Conservation (phyloP, 2,888 invertebrate species). For the Microplitis deprimator region DNA sequence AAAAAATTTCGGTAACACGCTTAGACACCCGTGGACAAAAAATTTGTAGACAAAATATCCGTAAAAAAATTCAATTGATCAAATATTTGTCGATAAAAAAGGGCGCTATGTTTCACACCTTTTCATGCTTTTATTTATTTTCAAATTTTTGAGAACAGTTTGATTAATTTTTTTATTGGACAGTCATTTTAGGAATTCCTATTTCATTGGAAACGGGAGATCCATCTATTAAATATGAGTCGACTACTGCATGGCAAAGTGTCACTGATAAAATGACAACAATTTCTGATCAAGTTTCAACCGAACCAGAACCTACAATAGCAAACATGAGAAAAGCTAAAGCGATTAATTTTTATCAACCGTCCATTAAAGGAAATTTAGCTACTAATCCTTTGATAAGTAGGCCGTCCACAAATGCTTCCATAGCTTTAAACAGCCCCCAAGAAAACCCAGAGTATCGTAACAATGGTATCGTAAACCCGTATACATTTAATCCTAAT, state of each 20-base stretch:
- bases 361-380: slow-evolving; percentile 49
- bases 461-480: not conserved
- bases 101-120: too few species aligned
- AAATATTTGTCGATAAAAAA: too few species aligned
- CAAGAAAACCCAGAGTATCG: not conserved
- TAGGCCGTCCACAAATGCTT: slow-evolving; percentile 37
- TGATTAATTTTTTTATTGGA: slow-evolving; percentile 22
- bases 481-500: slow-evolving; percentile 16
- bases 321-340: slow-evolving; percentile 59
- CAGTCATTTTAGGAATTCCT: slow-evolving; percentile 58
- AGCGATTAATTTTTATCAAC: slow-evolving; percentile 58
- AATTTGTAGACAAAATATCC: too few species aligned
- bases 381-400: slow-evolving; percentile 34
- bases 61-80: too few species aligned
- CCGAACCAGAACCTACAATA: slow-evolving; percentile 9
- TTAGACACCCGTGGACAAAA: too few species aligned
- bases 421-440: slow-evolving; percentile 26
- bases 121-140: too few species aligned
- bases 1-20: too few species aligned
- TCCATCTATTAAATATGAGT: slow-evolving; percentile 46
- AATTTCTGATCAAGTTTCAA: not conserved
- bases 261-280: slow-evolving; percentile 23
- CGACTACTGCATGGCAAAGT: slow-evolving; percentile 29
- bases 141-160: too few species aligned
- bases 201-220: slow-evolving; percentile 59